A percentile compares a stretch with the other conserved stretches of the same genome.
Conservation (phyloP, 2,888 invertebrate species). For the Eurytoma californica region DNA sequence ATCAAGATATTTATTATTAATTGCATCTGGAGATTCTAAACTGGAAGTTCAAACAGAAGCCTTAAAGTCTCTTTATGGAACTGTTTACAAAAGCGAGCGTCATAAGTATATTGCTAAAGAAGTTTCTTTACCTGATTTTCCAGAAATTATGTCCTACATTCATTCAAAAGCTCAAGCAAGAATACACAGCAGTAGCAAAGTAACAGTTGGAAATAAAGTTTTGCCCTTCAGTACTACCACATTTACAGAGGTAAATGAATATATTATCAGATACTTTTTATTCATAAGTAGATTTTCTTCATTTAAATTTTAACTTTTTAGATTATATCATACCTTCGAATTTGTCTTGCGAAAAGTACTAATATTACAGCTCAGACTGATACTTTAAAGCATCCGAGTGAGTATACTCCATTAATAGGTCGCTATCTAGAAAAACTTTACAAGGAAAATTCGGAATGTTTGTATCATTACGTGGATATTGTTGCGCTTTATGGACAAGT, state of each 20-base stretch:
- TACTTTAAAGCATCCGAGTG: conserved; percentile 79
- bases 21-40: conserved; percentile 89
- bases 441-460: conserved; percentile 77
- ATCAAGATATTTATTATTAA: conserved; percentile 86
- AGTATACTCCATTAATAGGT: conserved; percentile 81
- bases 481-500: conserved; percentile 81
- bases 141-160: conserved; percentile 83
- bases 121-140: conserved; percentile 83
- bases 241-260: conserved; percentile 82
- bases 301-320: conserved; percentile 69
- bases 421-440: conserved; percentile 79
- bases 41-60: conserved; percentile 87
- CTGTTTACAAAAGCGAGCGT: conserved; percentile 73
- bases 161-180: conserved; percentile 73
- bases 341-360: conserved; percentile 84
- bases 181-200: conserved; percentile 72
- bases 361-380: conserved; percentile 77
- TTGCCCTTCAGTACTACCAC: conserved; percentile 84
- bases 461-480: conserved; percentile 83
- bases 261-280: conserved; percentile 8
- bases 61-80: conserved; percentile 84
- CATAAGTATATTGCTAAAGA: conserved; percentile 67
- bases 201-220: conserved; percentile 81
- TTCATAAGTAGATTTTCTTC: background rate
- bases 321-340: conserved; percentile 87